Conservation (phyloP, 2,797 vertebrate genomes). For the Fringilla coelebs region DNA sequence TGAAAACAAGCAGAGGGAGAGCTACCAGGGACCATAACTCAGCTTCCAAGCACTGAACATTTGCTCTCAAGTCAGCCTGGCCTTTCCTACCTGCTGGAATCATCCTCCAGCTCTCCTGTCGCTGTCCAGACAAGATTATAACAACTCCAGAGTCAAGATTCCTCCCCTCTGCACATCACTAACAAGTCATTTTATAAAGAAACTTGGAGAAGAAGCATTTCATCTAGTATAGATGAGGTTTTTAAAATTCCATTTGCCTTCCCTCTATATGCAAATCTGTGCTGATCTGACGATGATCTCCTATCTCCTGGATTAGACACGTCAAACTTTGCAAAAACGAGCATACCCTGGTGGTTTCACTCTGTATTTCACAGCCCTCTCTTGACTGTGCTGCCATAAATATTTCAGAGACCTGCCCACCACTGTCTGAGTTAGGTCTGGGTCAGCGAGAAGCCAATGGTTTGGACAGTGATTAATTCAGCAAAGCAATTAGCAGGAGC, state of each 20-base stretch:
- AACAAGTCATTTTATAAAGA: constrained; percentile 20
- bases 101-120: background rate
- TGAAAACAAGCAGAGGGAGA: background rate
- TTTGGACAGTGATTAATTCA: constrained; percentile 8
- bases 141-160: background rate
- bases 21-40: background rate
- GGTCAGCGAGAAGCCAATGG: constrained; percentile 15
- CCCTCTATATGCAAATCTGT: constrained; percentile 56
- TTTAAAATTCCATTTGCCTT: constrained; percentile 68
- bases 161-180: background rate
- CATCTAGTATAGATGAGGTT: constrained; percentile 57
- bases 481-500: background rate
- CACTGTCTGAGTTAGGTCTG: constrained; percentile 13
- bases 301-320: constrained; percentile 63
- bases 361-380: background rate
- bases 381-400: background rate
- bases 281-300: constrained; percentile 61
- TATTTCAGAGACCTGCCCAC: constrained; percentile 42
- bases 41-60: background rate
- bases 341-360: constrained; percentile 28
- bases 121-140: background rate
- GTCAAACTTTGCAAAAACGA: constrained; percentile 53
- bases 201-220: constrained; percentile 28
- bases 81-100: background rate
- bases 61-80: background rate